Conservation (phyloP, 2,888 invertebrate genomes). For the Chrysolina americana region DNA sequence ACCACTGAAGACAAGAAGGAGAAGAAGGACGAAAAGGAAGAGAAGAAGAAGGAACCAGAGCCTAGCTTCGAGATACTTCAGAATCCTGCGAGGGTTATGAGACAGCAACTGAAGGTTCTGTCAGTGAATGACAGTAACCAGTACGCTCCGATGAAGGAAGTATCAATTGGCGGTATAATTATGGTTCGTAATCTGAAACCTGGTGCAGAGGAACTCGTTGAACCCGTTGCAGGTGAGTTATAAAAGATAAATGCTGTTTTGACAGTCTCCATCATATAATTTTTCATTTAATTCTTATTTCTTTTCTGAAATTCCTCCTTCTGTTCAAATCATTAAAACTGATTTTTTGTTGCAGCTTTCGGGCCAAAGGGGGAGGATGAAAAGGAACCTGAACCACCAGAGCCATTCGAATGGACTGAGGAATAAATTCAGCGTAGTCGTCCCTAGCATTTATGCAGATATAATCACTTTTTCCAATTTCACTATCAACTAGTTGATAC, state of each 20-base stretch:
- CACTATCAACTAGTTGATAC: neutral
- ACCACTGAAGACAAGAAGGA: conserved; percentile 59
- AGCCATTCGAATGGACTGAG: conserved; percentile 96
- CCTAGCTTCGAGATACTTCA: conserved; percentile 91
- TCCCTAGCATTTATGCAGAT: neutral
- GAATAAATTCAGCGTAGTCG: conserved; percentile 71
- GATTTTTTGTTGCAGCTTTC: conserved; percentile 73
- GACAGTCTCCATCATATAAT: no score
- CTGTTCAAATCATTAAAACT: neutral
- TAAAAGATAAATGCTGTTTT: neutral
- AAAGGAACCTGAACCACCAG: conserved; percentile 97
- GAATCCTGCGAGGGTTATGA: conserved; percentile 96
- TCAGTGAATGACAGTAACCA: conserved; percentile 85
- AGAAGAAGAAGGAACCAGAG: conserved; percentile 88
- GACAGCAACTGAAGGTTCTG: conserved; percentile 88
- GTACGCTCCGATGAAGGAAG: conserved; percentile 91
- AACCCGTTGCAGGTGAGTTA: conserved; percentile 83
- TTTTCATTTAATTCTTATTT: neutral
- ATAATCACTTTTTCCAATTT: neutral
- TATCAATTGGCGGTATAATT: conserved; percentile 95
- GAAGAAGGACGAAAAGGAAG: conserved; percentile 71
- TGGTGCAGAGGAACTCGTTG: conserved; percentile 87
- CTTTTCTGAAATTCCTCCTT: neutral
- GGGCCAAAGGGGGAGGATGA: conserved; percentile 94
- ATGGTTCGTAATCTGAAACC: conserved; percentile 91